Evolutionary conservation across 2,797 vertebrate species (phyloP), one percentile per base, ranked within the genome.

Genomic region (Parambassis ranga): DNA sequence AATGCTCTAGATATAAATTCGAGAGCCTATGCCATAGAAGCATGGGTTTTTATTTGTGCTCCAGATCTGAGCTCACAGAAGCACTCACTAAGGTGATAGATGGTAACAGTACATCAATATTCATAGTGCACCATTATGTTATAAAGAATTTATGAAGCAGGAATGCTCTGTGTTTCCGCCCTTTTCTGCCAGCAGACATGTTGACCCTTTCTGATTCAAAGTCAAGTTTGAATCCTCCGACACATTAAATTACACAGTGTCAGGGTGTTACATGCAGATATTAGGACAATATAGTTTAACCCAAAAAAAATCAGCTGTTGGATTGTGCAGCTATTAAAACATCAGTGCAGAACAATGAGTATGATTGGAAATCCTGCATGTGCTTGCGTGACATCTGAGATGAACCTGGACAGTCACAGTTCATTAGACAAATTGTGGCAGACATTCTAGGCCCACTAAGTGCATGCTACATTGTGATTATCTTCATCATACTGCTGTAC

Each of bases 141-240:
- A 84, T 91, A 55, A 90, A 91, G 77, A 79, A 87, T 91, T 87
- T 36, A 91, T 90, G 79, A 90, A 77, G 24, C 31, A 10, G 70
- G 81, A 85, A 65, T 70, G 78, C 74, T 84, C 41, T 43, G 22
- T 62, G 70, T 68, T 73, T 64, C 55, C 50, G 38, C 35, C 30
- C 42, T 36, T 75, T 37, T 51, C 51, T 62, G 32, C 56, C 27
- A 15, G 56, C 46, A 62, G 55, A 73, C 42, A 65, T 47, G 35
- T 42, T 38, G 26, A 4, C 39, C 19, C 11, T 19, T 66, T 30
- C 10, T 53, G 15, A 22, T 59, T 14, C 23, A 3, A 23, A 22
- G 38, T 6, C 14, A 32, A 52, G 32, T 51, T 59, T 39, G 7
- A 57, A 61, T 39, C 35, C 1, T 49, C 20, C 15, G 23, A 31